Percentiles rank a stretch among this genome's conserved stretches.
phyloP scores from a whole-genome alignment of 2,888 invertebrate species.

The Mythimna loreyi region DNA sequence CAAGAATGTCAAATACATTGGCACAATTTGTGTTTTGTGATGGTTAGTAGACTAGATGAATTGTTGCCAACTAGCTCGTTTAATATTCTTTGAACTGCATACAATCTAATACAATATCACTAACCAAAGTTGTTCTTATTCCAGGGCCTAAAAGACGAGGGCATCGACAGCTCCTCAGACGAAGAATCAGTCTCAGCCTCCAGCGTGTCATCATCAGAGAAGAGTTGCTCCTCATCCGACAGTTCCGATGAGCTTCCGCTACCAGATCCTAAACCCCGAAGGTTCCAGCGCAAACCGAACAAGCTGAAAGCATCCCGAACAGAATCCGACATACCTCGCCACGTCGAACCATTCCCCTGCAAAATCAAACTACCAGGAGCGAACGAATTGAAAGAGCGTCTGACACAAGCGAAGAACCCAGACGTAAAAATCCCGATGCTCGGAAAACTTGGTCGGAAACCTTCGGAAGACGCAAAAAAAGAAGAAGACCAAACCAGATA shows the following conservation, averaged over 20 bases:
- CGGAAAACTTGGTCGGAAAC: slow-evolving; percentile 82
- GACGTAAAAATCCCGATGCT: slow-evolving; percentile 81
- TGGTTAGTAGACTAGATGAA: not conserved
- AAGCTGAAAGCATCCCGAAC: slow-evolving; percentile 86
- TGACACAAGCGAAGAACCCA: slow-evolving; percentile 80
- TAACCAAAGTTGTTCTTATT: slow-evolving; percentile 44
- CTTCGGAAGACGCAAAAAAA: slow-evolving; percentile 78
- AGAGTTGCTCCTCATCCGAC: slow-evolving; percentile 87
- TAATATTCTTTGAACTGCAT: not conserved
- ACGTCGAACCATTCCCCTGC: slow-evolving; percentile 76
- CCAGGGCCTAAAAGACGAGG: slow-evolving; percentile 89
- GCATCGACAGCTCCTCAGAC: slow-evolving; percentile 89
- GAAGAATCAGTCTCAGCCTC: slow-evolving; percentile 86
- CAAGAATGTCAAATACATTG: not conserved
- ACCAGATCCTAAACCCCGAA: slow-evolving; percentile 79
- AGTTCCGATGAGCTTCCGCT: slow-evolving; percentile 83
- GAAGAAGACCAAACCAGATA: slow-evolving; percentile 80
- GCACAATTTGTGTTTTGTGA: not conserved
- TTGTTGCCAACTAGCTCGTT: slow-evolving; percentile 1
- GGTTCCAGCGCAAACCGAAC: slow-evolving; percentile 85
- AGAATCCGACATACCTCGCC: slow-evolving; percentile 84
- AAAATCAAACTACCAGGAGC: slow-evolving; percentile 75
- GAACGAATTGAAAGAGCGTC: slow-evolving; percentile 75
- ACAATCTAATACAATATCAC: not conserved
- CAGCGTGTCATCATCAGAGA: slow-evolving; percentile 87